Evolutionary conservation across 1,140 invertebrate species (phyloP).

Genomic region (Zaprionus capensis): DNA sequence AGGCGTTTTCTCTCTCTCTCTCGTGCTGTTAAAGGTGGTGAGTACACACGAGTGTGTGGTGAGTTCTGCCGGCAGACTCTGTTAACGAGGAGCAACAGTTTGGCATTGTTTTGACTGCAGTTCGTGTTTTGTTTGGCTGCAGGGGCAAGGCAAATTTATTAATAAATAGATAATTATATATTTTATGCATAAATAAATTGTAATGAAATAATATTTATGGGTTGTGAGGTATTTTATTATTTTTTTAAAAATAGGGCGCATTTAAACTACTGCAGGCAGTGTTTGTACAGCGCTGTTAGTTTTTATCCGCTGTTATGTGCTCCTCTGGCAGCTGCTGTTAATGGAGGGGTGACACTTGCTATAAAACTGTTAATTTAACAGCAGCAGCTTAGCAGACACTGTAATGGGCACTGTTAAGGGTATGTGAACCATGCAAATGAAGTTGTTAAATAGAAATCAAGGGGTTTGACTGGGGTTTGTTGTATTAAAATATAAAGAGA

Average conservation of each 20-base stretch:
- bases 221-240: not conserved
- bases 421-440: not conserved
- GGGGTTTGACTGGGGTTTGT: too few relatives aligned
- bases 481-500: too few relatives aligned
- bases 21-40: conserved; percentile 35
- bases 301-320: conserved; percentile 64
- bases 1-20: conserved; percentile 30
- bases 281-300: conserved; percentile 14
- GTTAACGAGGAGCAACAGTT: conserved; percentile 72
- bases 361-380: conserved; percentile 53
- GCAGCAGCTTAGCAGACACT: not conserved
- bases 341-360: conserved; percentile 45
- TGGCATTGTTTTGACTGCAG: conserved; percentile 36
- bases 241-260: not conserved
- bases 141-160: not conserved
- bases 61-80: conserved; percentile 13
- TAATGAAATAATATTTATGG: not conserved
- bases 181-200: not conserved
- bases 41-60: conserved; percentile 21
- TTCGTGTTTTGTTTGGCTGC: not conserved
- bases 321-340: conserved; percentile 12
- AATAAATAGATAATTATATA: too few relatives aligned
- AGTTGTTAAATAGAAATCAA: too few relatives aligned
- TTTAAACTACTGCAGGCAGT: not conserved
- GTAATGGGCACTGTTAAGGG: not conserved